A percentile compares a stretch with the other conserved stretches of the same genome.
Conservation (phyloP, 1,140 invertebrate species). For the Sesamia nonagrioides region DNA sequence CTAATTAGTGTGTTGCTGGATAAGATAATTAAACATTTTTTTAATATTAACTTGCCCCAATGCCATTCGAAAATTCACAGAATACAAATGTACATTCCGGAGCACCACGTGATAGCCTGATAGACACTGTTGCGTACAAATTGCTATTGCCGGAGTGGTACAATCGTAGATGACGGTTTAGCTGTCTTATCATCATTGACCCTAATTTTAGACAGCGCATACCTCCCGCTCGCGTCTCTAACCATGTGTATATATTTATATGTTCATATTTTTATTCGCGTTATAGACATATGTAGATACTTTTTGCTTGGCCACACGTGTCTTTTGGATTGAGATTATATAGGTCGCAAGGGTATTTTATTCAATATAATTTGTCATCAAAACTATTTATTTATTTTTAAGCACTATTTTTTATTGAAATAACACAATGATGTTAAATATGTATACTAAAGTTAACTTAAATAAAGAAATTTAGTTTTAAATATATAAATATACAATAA, state of each 20-base stretch:
- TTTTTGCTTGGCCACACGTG: conserved; percentile 2
- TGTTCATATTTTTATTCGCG: conserved; percentile 10
- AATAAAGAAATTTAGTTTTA: too few species aligned
- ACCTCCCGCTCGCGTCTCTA: conserved; percentile 55
- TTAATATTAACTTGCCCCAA: conserved; percentile 4
- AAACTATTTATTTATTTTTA: neutral
- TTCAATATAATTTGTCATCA: neutral
- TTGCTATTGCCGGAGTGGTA: conserved; percentile 40
- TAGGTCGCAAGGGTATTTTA: neutral
- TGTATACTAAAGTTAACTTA: too few species aligned
- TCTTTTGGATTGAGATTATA: neutral
- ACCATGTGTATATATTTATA: conserved; percentile 38
- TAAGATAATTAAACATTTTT: too few species aligned
- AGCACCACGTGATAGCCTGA: neutral
- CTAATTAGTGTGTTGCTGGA: too few species aligned
- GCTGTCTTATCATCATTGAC: conserved; percentile 78
- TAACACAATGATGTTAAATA: too few species aligned
- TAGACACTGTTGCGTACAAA: neutral
- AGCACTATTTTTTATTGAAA: neutral
- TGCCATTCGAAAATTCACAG: neutral
- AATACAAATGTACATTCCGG: neutral
- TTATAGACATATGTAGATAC: neutral
- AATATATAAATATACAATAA: too few species aligned
- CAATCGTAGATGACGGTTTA: conserved; percentile 67
- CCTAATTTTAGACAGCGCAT: conserved; percentile 75